phyloP scores from a whole-genome alignment of 2,113 vertebrate species.

The Syngnathus floridae region DNA sequence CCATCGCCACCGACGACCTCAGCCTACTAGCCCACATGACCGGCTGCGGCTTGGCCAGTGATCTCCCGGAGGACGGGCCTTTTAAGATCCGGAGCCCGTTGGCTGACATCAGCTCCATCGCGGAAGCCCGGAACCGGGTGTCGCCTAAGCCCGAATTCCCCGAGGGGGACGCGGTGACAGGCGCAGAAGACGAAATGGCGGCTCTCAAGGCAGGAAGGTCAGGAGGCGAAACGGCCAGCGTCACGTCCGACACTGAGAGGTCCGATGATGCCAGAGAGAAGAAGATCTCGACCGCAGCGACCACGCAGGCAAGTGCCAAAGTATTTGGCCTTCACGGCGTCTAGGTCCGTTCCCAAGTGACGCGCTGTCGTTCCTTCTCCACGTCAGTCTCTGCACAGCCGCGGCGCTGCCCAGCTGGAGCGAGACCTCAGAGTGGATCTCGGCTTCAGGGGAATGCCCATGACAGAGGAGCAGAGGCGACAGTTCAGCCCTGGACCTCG shows the following conservation, averaged over 20 bases:
- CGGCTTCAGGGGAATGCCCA: slow-evolving; percentile 97
- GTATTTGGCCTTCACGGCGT: neutral
- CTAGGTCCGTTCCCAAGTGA: neutral
- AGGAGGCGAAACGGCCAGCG: slow-evolving; percentile 79
- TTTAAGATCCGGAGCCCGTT: slow-evolving; percentile 76
- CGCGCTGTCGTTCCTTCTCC: neutral
- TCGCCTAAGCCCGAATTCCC: slow-evolving; percentile 70
- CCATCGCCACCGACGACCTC: slow-evolving; percentile 86
- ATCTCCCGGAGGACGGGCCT: slow-evolving; percentile 65
- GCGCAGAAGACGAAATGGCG: slow-evolving; percentile 72
- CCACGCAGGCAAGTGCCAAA: slow-evolving; percentile 80
- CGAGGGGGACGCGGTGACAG: slow-evolving; percentile 76
- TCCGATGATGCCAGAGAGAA: slow-evolving; percentile 97
- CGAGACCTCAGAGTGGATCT: slow-evolving; percentile 91
- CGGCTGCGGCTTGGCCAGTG: slow-evolving; percentile 74
- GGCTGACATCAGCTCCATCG: slow-evolving; percentile 81
- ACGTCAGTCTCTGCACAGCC: slow-evolving; percentile 85
- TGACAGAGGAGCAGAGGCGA: slow-evolving; percentile 94
- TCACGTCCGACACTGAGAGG: slow-evolving; percentile 86
- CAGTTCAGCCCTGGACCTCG: slow-evolving; percentile 98
- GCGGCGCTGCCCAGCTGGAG: slow-evolving; percentile 82
- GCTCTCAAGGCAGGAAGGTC: slow-evolving; percentile 83
- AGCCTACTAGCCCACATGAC: slow-evolving; percentile 92
- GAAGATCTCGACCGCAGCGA: slow-evolving; percentile 96
- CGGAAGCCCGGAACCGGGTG: slow-evolving; percentile 76